Evolutionary conservation across 2,113 vertebrate species (phyloP).

Genomic region (Oenanthe melanoleuca): DNA sequence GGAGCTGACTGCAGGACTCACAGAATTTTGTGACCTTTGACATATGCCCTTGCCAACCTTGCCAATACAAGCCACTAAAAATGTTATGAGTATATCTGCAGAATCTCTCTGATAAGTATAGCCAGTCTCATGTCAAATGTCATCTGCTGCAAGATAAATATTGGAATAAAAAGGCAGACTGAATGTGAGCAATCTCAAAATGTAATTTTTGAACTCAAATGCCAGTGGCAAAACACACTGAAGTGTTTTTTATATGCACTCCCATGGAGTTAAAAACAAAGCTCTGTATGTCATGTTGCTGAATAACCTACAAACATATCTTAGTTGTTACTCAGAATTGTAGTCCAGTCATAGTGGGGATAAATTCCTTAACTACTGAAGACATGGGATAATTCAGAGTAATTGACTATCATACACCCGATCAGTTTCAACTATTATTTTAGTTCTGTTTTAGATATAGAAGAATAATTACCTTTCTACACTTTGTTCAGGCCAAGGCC

Average conservation of each 20-base stretch:
- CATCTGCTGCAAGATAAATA: neutral
- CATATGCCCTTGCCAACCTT: neutral
- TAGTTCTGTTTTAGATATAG: neutral
- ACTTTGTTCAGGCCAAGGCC: neutral
- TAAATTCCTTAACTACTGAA: neutral
- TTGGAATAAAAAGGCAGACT: neutral
- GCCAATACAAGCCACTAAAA: neutral
- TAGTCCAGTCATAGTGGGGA: neutral
- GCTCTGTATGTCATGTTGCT: neutral
- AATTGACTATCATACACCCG: rapidly evolving
- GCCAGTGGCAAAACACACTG: neutral
- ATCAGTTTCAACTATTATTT: neutral
- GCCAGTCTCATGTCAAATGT: neutral
- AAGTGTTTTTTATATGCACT: neutral
- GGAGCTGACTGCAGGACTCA: neutral
- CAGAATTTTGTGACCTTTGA: neutral
- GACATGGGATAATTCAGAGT: neutral
- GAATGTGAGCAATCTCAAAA: neutral
- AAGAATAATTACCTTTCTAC: neutral
- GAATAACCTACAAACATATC: neutral
- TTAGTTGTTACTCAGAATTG: neutral
- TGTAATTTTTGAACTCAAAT: neutral
- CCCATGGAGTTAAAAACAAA: neutral
- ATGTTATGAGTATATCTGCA: neutral
- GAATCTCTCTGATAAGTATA: neutral